phyloP scores from a whole-genome alignment of 1,140 invertebrate species.

The Bombus ignitus region DNA sequence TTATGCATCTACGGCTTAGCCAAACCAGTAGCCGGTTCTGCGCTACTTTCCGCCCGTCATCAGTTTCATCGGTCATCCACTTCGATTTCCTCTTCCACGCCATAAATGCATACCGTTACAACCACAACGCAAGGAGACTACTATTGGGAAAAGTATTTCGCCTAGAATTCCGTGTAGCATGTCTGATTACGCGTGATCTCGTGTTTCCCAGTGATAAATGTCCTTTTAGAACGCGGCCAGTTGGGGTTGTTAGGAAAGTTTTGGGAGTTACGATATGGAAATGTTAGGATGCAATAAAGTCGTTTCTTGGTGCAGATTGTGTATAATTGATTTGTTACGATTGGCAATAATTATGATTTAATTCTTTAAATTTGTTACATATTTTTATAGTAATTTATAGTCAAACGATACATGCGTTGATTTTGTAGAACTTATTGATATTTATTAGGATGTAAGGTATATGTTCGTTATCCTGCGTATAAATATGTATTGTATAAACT shows the following conservation, averaged over 20 bases:
- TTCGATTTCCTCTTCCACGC: conserved; percentile 58
- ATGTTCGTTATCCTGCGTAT: no score
- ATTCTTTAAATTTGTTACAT: no score
- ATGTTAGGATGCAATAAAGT: no score
- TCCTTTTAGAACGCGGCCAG: not conserved
- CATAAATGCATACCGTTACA: conserved; percentile 53
- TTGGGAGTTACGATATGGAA: not conserved
- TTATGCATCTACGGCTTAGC: conserved; percentile 49
- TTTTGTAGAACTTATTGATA: no score
- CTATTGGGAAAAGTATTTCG: conserved; percentile 35
- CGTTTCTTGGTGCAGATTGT: no score
- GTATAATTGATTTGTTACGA: no score
- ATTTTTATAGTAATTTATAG: no score
- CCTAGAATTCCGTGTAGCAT: not conserved
- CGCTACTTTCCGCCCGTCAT: conserved; percentile 37
- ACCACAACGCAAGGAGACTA: conserved; percentile 13
- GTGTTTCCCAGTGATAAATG: not conserved
- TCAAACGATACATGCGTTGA: no score
- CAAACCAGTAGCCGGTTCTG: conserved; percentile 31
- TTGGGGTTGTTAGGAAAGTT: not conserved
- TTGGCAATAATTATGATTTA: no score
- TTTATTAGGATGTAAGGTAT: no score
- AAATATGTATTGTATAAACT: no score
- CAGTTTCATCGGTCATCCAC: conserved; percentile 57
- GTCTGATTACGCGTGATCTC: not conserved